A percentile compares a stretch with the other conserved stretches of the same genome.
These are phyloP conservation scores for Montipora foliosa DNA, from an alignment of 64 coral and sea anemone genomes.

Conservation along the genomic window DNA sequence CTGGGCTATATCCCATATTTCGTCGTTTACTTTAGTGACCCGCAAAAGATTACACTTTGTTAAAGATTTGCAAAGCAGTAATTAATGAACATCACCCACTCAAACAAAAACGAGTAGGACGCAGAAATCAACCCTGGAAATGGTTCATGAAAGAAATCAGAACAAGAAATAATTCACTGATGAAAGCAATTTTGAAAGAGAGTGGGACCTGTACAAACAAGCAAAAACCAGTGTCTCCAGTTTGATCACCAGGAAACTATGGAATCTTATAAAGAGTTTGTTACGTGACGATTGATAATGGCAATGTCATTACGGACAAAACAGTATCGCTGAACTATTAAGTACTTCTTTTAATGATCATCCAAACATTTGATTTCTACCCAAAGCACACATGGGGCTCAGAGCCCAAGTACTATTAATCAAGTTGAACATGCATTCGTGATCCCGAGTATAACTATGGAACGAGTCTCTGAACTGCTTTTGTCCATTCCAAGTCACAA, in stretches of 20 bases:
- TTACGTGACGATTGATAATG: constrained; percentile 33
- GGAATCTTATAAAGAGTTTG: constrained; percentile 8
- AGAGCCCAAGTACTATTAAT: constrained; percentile 27
- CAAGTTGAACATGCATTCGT: constrained; percentile 28
- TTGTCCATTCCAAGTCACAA: constrained; percentile 41
- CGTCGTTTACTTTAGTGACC: too few species aligned
- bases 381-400: constrained; percentile 28
- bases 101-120: constrained; percentile 35
- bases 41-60: neutral
- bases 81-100: constrained; percentile 12
- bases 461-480: constrained; percentile 47
- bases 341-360: constrained; percentile 27
- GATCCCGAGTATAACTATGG: constrained; percentile 41
- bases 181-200: constrained; percentile 28
- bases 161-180: constrained; percentile 30
- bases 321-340: constrained; percentile 32
- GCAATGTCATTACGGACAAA: constrained; percentile 28
- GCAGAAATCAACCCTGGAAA: constrained; percentile 21
- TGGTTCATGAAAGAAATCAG: constrained; percentile 38
- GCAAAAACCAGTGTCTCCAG: constrained; percentile 22
- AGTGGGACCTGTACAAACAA: constrained; percentile 8
- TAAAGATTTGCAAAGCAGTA: constrained; percentile 33
- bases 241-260: neutral
- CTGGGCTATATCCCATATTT: too few species aligned
- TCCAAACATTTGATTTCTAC: constrained; percentile 26